Base-by-base conservation (phyloP, 2,888 invertebrate genomes). In the Zygogramma bicolorata region DNA sequence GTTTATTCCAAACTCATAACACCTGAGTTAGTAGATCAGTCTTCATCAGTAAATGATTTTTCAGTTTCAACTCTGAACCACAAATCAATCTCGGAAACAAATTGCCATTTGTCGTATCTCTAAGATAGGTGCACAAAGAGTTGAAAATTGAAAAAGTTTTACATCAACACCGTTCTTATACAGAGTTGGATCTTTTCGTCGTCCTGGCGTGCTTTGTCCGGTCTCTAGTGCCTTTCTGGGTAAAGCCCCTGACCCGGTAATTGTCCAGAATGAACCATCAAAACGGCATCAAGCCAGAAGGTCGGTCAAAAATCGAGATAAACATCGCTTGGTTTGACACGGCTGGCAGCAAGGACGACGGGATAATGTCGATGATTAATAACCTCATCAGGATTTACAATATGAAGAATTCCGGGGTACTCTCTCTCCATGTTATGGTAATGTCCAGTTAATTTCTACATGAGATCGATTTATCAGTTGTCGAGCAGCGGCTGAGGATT, bases 381-480 rank as follows among this genome's bases (percentile, higher is more conserved):
- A 65, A 68, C 61, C 69, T 73, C 69, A 73, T 73, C 73, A 66
- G 66, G 46, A 69, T 61, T 73, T 61, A 73, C 73, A 73, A 69
- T 73, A 66, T 66, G 66, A 73, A 73, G 57, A 66, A 73, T 69
- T 73, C 62, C 66, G 69, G 66, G 62, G 53, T 31, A 60, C 59
- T 34, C 49, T 34, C 60, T 25, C 58, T 18, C 25, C 15, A 10
- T 38, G 59, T 53, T 46, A 69, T 73, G 66, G 66, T 73, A 66
- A 73, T 73, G 66, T 69, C 57, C 66, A 62, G 66, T 73, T 73
- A 73, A 73, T 73, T 73, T 46, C 58, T 62, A 42, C 69, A 57
- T 29, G 49, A 57, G 69, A 61, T 58, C 65, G 62, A 53, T 53
- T 53, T 27, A 25, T 53, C 53, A 53, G 53, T 27, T n/a, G 27